Conservation (phyloP, 2,888 invertebrate genomes). For the Xylocampa areola region DNA sequence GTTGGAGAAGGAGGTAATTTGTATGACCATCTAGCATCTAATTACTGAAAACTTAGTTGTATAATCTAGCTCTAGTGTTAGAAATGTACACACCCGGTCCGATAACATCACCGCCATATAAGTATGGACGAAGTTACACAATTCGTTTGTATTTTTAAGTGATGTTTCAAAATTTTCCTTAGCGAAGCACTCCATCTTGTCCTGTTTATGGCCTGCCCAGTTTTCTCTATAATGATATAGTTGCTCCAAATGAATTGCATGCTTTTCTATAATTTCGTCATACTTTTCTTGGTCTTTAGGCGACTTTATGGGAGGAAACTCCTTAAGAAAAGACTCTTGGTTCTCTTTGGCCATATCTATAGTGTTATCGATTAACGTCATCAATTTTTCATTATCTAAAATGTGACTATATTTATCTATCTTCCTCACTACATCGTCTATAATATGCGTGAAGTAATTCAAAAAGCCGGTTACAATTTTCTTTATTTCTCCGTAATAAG, state of each 20-base stretch:
- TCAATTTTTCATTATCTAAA: slow-evolving; percentile 59
- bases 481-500: slow-evolving; percentile 75
- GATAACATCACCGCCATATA: slow-evolving; percentile 68
- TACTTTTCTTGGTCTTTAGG: slow-evolving; percentile 62
- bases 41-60: too few relatives aligned
- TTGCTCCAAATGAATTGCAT: slow-evolving; percentile 55
- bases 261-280: slow-evolving; percentile 62
- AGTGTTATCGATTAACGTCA: slow-evolving; percentile 66
- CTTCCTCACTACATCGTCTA: slow-evolving; percentile 67
- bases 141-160: slow-evolving; percentile 62
- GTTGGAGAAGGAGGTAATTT: too few relatives aligned
- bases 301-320: slow-evolving; percentile 65
- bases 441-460: slow-evolving; percentile 63
- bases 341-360: slow-evolving; percentile 60
- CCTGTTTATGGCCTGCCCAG: slow-evolving; percentile 63
- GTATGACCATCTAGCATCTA: too few relatives aligned
- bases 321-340: slow-evolving; percentile 66
- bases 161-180: slow-evolving; percentile 65
- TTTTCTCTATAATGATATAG: slow-evolving; percentile 55
- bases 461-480: slow-evolving; percentile 68
- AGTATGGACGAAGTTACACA: slow-evolving; percentile 67
- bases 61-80: neutral
- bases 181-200: slow-evolving; percentile 65
- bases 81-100: slow-evolving; percentile 58
- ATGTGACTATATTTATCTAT: slow-evolving; percentile 62